Evolutionary conservation across 2,113 vertebrate species (phyloP).

Genomic region (Tyrannus savana): DNA sequence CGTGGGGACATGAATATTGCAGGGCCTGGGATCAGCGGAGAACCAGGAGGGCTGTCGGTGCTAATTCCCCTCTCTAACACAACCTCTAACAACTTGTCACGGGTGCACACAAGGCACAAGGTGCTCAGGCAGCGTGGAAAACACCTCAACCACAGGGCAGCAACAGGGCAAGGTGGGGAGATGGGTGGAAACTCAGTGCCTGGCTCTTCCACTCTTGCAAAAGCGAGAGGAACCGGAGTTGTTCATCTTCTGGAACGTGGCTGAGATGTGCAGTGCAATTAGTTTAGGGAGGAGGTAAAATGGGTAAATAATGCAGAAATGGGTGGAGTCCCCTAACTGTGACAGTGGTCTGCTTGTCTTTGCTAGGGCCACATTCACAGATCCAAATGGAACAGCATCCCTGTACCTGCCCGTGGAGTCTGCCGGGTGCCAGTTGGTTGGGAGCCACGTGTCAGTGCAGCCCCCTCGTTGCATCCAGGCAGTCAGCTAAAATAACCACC

Average conservation of each 20-base stretch:
- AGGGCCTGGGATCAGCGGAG: background rate
- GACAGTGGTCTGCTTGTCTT: background rate
- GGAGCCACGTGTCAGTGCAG: background rate
- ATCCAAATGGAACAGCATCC: fast-evolving
- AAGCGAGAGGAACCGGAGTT: background rate
- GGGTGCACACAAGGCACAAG: background rate
- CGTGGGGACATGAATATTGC: background rate
- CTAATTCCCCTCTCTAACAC: background rate
- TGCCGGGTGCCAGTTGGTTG: background rate
- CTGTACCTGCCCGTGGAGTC: background rate
- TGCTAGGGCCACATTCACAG: background rate
- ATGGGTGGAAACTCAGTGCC: background rate
- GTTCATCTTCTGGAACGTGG: background rate
- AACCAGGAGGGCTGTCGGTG: background rate
- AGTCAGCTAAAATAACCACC: background rate
- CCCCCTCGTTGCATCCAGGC: background rate
- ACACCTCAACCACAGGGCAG: background rate
- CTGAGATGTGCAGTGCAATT: background rate
- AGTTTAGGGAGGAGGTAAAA: background rate
- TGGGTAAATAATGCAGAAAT: background rate
- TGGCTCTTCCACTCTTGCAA: background rate
- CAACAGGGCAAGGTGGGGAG: background rate
- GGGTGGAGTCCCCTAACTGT: background rate
- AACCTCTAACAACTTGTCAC: background rate
- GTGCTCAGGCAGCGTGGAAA: background rate